Evolutionary conservation across 1,140 invertebrate species (phyloP).

Genomic region (Drosophila serrata): DNA sequence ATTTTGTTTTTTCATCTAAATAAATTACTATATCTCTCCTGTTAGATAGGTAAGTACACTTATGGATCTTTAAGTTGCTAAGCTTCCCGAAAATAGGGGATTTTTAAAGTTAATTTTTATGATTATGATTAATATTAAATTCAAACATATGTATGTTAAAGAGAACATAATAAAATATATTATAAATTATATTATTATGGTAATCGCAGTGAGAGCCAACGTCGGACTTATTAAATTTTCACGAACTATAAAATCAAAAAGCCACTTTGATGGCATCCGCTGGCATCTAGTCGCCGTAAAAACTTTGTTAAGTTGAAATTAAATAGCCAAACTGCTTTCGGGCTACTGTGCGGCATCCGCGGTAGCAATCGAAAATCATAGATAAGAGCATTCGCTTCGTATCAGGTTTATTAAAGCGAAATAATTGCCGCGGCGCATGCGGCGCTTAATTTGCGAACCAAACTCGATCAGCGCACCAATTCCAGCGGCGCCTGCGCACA

Average conservation of each 20-base stretch:
- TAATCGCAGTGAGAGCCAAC: constrained; percentile 4
- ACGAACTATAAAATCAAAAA: constrained; percentile 3
- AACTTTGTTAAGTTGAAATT: constrained; percentile 46
- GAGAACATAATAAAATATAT: constrained; percentile 9
- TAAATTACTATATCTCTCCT: no score
- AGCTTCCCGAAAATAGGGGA: background rate
- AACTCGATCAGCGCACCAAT: constrained; percentile 15
- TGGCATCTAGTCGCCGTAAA: constrained; percentile 13
- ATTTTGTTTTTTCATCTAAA: no score
- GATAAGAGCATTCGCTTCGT: constrained; percentile 43
- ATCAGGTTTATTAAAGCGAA: constrained; percentile 66
- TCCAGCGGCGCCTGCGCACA: constrained; percentile 34
- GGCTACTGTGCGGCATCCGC: constrained; percentile 46
- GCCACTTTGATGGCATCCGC: constrained; percentile 9
- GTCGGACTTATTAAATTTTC: constrained; percentile 16
- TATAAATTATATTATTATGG: no score
- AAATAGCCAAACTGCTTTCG: constrained; percentile 24
- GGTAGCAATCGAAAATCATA: constrained; percentile 39
- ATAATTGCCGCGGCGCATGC: constrained; percentile 71
- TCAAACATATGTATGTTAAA: no score
- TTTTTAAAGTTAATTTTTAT: background rate
- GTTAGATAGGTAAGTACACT: no score
- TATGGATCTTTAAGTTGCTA: background rate
- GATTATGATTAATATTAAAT: background rate
- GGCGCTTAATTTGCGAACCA: constrained; percentile 63